Base-by-base conservation (phyloP, 2,888 invertebrate species). In the Lomographa bimaculata region DNA sequence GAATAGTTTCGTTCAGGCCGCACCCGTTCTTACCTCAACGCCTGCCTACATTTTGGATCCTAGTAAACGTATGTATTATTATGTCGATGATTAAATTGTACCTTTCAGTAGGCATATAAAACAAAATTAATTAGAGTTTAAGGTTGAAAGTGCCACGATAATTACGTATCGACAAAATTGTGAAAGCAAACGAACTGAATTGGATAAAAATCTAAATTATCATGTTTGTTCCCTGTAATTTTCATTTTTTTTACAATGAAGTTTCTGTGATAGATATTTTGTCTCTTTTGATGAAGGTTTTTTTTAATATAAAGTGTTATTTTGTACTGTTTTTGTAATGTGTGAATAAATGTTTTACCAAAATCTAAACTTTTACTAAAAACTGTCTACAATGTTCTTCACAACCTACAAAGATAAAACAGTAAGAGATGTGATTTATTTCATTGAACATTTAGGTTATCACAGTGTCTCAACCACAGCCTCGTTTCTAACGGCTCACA, bases 41-140 rank as follows among this genome's bases (percentile, higher is more conserved):
- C 79, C 83, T 6, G 64, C 64, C 0, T 89, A 75, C 38, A 90
- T 89, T 49, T 60, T 86, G 60, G 89, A 90, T 54, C 90, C 90
- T 12, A 87, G 89, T 47, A 87, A 90, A 69, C 70, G 90, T 50
- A 84, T 84, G 81, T 90, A 90, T 60, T 90, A 85, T 54, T 90
- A 86, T 45, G 84, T 87, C 7, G 89, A 89, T 50, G 56, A 63
- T 8, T 70, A 25, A 41, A 34, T 24, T 8, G 29, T 29, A 35
- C 5, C 7, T 9, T 19, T 34, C 21, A 19, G 28, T 27, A 33
- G 9, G 4, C 4, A 14, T 16, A 30, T 8, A 6, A 43, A 27
- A 14, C 19, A 28, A 35, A 35, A 46, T 50, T 57, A 59, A 60
- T 59, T 57, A 60, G 54, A 50, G 28, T 27, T 18, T 57, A 54